Conservation (phyloP, 1,140 invertebrate species). For the Pectinophora gossypiella region DNA sequence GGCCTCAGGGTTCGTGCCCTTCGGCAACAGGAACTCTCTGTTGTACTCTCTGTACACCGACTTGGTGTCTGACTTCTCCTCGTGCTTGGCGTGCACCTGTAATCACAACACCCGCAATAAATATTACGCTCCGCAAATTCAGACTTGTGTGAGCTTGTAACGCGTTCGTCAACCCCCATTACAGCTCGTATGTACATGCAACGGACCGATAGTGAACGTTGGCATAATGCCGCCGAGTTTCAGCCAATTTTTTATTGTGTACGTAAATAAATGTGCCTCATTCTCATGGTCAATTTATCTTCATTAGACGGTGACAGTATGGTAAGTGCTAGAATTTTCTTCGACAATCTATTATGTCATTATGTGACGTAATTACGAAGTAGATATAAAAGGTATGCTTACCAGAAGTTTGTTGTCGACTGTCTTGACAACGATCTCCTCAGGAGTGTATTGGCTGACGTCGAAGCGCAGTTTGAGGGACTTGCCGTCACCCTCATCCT, state of each 20-base stretch:
- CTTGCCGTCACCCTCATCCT: conserved; percentile 92
- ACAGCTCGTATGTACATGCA: conserved; percentile 13
- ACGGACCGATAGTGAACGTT: conserved; percentile 21
- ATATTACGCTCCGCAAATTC: background rate
- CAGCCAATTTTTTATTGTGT: conserved; percentile 24
- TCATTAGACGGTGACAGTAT: conserved; percentile 28
- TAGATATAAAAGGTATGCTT: conserved; percentile 57
- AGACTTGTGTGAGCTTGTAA: background rate
- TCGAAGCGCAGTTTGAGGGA: conserved; percentile 94
- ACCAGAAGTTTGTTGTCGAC: conserved; percentile 97
- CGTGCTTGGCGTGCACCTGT: conserved; percentile 96
- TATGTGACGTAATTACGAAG: too few species aligned
- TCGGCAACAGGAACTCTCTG: conserved; percentile 94
- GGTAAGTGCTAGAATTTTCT: background rate
- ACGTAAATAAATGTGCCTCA: conserved; percentile 30
- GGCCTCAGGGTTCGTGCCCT: conserved; percentile 93
- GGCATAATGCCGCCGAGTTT: conserved; percentile 32
- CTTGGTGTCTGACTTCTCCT: conserved; percentile 95
- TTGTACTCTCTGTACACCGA: conserved; percentile 97
- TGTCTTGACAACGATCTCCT: conserved; percentile 97
- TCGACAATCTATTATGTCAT: too few species aligned
- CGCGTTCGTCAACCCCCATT: conserved; percentile 23
- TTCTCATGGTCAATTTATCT: conserved; percentile 31
- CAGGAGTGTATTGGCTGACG: conserved; percentile 94
- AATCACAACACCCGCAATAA: conserved; percentile 31